Evolutionary conservation across 2,888 invertebrate genomes (phyloP), one percentile per base, ranked within the genome.

Genomic region (Acanthosepion esculentum): DNA sequence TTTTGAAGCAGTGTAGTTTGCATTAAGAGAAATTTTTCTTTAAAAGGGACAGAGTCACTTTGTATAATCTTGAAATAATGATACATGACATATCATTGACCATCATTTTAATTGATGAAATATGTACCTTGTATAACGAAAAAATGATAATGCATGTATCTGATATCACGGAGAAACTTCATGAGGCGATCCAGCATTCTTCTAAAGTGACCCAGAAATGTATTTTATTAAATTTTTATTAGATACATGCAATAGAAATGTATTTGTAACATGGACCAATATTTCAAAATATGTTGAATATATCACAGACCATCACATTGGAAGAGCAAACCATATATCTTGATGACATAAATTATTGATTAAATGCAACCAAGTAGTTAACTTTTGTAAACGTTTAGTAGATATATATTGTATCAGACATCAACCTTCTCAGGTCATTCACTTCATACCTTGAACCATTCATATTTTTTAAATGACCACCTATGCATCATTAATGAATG

Each of bases 111-210:
- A 78, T 78, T 29, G n/a, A 78, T 78, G 78, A 78, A 78, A n/a
- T 78, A 78, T 29, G 29, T n/a, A 78, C n/a, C 29, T 78, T 78
- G n/a, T 78, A 78, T 78, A n/a, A n/a, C n/a, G 59, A 59, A 59
- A 26, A 59, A 29, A 29, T 78, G 78, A 29, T 78, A 78, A 78
- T 78, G 78, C n/a, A 78, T 78, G 18, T 78, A 78, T n/a, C 78
- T 78, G 78, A 78, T 78, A n/a, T 78, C n/a, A 78, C 15, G 78
- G 29, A 78, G 78, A 78, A n/a, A 78, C 12, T 78, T n/a, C 8
- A 78, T 78, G 78, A 78, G 78, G 78, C 78, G 78, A 78, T 78
- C 78, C 78, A 78, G n/a, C 78, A n/a, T 78, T 78, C 78, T 78
- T n/a, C n/a, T 78, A 78, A 78, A 78, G 15, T n/a, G 78, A 78